phyloP scores from a whole-genome alignment of 1,140 invertebrate genomes.

The Sitodiplosis mosellana region DNA sequence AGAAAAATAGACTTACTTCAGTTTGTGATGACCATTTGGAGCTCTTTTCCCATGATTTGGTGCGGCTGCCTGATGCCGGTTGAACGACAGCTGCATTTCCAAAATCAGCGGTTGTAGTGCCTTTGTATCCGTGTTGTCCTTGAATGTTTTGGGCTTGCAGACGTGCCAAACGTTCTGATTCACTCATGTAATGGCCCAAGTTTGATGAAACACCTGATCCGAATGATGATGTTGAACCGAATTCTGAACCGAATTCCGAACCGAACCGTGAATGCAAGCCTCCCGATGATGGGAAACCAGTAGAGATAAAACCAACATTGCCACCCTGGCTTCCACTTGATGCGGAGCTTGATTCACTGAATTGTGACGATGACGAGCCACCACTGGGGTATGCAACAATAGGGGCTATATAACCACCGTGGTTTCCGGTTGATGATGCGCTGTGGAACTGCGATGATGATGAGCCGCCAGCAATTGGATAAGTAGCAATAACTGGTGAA shows the following conservation, averaged over 20 bases:
- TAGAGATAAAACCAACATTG: neutral
- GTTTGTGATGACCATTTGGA: slow-evolving; percentile 24
- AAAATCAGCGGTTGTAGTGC: slow-evolving; percentile 6
- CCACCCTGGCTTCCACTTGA: neutral
- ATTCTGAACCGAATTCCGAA: neutral
- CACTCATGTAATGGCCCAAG: slow-evolving; percentile 6
- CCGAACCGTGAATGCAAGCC: neutral
- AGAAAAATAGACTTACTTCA: slow-evolving; percentile 13
- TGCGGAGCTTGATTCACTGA: neutral
- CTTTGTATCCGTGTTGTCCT: slow-evolving; percentile 1
- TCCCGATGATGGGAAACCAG: neutral
- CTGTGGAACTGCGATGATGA: too few species aligned
- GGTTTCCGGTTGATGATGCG: neutral
- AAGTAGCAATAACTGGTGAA: neutral
- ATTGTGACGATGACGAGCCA: neutral
- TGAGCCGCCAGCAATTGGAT: neutral
- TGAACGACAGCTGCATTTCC: slow-evolving; percentile 1
- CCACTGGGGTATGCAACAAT: neutral
- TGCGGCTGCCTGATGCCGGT: slow-evolving; percentile 8
- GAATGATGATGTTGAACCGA: neutral
- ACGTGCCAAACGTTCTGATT: slow-evolving; percentile 10
- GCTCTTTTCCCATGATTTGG: slow-evolving; percentile 24
- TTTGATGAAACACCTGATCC: neutral
- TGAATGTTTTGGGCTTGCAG: slow-evolving; percentile 8
- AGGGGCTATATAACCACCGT: neutral